These are phyloP conservation scores for Orchestes rusci DNA, from an alignment of 2,888 invertebrate species.

Conservation along the genomic window DNA sequence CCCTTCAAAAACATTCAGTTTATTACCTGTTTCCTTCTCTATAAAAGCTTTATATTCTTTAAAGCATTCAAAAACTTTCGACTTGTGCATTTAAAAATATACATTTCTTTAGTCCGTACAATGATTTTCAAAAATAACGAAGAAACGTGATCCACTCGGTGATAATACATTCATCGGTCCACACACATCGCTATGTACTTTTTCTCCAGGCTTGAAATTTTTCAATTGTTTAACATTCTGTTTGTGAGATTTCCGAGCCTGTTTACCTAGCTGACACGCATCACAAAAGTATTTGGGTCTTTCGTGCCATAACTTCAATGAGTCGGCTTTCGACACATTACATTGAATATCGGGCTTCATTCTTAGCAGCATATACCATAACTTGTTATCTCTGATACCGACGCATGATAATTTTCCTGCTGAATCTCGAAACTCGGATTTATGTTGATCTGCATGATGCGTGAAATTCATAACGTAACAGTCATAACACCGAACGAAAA, in stretches of 20 bases:
- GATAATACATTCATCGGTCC: constrained; percentile 20
- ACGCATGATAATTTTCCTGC: constrained; percentile 13
- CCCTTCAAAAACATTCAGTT: constrained; percentile 12
- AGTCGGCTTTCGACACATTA: constrained; percentile 7
- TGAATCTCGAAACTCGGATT: constrained; percentile 11
- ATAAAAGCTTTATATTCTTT: constrained; percentile 11
- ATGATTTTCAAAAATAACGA: constrained; percentile 26
- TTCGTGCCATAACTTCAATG: constrained; percentile 17
- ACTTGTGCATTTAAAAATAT: constrained; percentile 13
- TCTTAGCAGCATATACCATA: constrained; percentile 18
- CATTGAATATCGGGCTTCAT: constrained; percentile 7
- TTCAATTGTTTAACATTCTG: not conserved
- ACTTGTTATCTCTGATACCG: constrained; percentile 13
- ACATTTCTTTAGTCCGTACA: constrained; percentile 18
- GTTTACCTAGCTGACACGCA: constrained; percentile 9
- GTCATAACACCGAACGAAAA: constrained; percentile 19
- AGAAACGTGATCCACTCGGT: constrained; percentile 22
- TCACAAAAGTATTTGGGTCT: constrained; percentile 14
- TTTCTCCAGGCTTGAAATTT: constrained; percentile 19
- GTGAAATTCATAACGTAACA: constrained; percentile 15
- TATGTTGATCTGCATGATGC: constrained; percentile 10
- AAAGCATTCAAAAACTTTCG: constrained; percentile 13
- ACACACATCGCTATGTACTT: constrained; percentile 24
- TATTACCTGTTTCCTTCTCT: constrained; percentile 12
- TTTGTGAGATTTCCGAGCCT: constrained; percentile 6